A percentile compares a stretch with the other conserved stretches of the same genome.
Conservation (phyloP, 2,113 vertebrate genomes). For the Phasianus colchicus region DNA sequence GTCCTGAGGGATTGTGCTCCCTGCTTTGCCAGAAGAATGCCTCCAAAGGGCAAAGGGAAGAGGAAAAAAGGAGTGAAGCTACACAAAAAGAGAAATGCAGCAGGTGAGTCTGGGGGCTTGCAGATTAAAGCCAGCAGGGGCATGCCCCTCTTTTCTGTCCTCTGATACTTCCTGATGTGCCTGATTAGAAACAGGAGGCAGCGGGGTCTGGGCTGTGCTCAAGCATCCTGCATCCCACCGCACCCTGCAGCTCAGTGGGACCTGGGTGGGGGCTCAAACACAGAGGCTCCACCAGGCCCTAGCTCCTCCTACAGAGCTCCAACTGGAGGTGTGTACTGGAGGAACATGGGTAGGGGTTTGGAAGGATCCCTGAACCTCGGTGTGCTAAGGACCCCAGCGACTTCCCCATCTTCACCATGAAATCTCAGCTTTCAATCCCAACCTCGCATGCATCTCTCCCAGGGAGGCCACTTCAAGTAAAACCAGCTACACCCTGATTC, state of each 20-base stretch:
- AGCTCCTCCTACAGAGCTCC: not conserved
- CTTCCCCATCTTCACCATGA: not conserved
- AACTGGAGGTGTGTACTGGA: not conserved
- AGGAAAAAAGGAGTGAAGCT: slow-evolving; percentile 20
- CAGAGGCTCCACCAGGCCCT: not conserved
- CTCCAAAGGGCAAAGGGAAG: slow-evolving; percentile 73
- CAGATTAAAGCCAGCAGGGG: too few species aligned
- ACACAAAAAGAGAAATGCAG: not conserved
- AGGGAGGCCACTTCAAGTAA: not conserved
- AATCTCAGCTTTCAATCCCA: not conserved
- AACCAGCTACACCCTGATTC: not conserved
- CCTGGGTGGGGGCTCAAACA: not conserved
- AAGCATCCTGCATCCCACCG: not conserved
- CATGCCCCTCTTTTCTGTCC: not conserved
- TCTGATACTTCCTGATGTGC: not conserved
- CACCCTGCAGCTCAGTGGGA: not conserved
- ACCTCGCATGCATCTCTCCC: not conserved
- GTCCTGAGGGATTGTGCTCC: not conserved
- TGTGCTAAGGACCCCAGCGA: not conserved
- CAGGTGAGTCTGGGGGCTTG: slow-evolving; percentile 11
- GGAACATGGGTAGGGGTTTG: not conserved
- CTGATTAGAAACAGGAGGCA: not conserved
- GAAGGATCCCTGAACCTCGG: not conserved
- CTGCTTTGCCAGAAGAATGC: slow-evolving; percentile 53
- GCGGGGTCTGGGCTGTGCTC: not conserved